Base-by-base conservation (phyloP, 2,113 vertebrate genomes). In the Brienomyrus longianalis region DNA sequence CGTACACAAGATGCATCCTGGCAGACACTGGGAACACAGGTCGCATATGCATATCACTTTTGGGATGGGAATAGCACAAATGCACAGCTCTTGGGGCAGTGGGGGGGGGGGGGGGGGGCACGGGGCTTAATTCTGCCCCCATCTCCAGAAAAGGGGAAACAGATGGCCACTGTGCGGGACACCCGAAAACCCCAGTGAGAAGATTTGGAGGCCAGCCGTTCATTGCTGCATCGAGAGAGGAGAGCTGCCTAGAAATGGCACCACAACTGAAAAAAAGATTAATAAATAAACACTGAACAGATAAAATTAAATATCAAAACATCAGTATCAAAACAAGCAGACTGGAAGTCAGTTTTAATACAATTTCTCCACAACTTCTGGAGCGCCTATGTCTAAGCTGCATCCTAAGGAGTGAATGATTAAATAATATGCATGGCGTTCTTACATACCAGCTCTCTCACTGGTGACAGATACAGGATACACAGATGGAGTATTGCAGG, bases 81-180 rank as follows among this genome's bases (percentile, higher is more conserved):
- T 17, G 9, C 39, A 43, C 45, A 48, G 83, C 45, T 45, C 23
- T 45, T 21, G 83, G 83, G 39, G 77, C 39, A 45, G 43, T 45
- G 77, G 77, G 83, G 43, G 39, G 43, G 77, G 35, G n/a, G n/a
- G n/a, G n/a, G 8, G 39, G 21, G 43, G 21, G 83, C 15, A 11
- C 45, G 45, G 83, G 43, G 83, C 83, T 47, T 54, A 54, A 27
- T 86, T 48, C 51, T 87, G 50, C 27, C 85, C 85, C 85, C 85
- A 54, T 52, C 51, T 52, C 85, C 54, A 66, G 52, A 66, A 62
- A 35, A 88, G 87, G 87, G 56, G 87, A 88, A 31, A 88, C 87
- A 88, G 87, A 88, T 88, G 87, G 87, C 31, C 56, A 66, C 87
- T 45, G 56, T 13, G 56, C 56, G 39, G 87, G 87, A 66, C 87